phyloP scores from a whole-genome alignment of 2,888 invertebrate genomes.

The Rhingia rostrata region DNA sequence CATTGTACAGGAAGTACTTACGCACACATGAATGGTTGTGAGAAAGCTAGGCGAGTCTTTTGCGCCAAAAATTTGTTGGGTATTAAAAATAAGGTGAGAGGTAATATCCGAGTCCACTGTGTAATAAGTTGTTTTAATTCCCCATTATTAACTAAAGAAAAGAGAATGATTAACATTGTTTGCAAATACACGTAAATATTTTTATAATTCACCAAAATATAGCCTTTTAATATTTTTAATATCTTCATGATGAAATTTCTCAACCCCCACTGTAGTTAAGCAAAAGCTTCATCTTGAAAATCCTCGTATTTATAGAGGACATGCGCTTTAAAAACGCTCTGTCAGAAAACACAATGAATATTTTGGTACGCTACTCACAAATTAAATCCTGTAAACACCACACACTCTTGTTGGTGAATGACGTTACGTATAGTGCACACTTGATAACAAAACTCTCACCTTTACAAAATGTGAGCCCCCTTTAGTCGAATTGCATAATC shows the following conservation, averaged over 20 bases:
- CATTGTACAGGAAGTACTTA: too few species aligned
- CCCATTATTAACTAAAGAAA: too few species aligned
- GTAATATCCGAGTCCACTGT: too few species aligned
- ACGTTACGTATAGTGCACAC: slow-evolving; percentile 33
- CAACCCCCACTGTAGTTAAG: background rate
- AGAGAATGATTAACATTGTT: too few species aligned
- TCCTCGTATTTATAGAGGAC: background rate
- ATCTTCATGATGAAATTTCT: background rate
- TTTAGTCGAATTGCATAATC: slow-evolving; percentile 62
- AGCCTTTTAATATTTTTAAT: background rate
- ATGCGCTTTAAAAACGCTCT: slow-evolving; percentile 34
- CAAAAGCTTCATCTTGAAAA: background rate
- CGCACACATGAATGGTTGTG: too few species aligned
- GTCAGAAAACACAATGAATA: slow-evolving; percentile 34
- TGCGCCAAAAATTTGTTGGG: too few species aligned
- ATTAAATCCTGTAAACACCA: slow-evolving; percentile 21
- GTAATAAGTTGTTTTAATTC: too few species aligned
- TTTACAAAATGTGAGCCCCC: slow-evolving; percentile 31
- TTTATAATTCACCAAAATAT: too few species aligned
- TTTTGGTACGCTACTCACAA: slow-evolving; percentile 46
- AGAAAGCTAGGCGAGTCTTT: too few species aligned
- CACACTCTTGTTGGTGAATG: slow-evolving; percentile 23
- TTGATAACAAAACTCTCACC: slow-evolving; percentile 49
- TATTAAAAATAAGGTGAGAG: too few species aligned
- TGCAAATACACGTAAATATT: too few species aligned